Evolutionary conservation across 2,888 invertebrate genomes (phyloP), one percentile per base, ranked within the genome.

Genomic region (Antitype chi): DNA sequence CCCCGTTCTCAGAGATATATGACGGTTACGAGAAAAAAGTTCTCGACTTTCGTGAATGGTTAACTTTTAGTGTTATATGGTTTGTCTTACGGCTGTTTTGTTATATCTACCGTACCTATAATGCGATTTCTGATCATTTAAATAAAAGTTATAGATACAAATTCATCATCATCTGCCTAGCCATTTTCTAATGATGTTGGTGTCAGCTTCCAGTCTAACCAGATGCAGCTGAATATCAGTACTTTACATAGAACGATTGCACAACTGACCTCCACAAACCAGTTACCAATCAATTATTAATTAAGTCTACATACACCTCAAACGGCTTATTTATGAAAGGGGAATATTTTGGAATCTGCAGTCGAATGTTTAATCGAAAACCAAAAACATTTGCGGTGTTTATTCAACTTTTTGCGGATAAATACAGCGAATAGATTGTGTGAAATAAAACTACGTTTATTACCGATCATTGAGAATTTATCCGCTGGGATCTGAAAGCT

Each of bases 1-100:
- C 77, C 57, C 62, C 72, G 53, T 72, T 74, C 89, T 88, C 81
- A 85, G 72, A 87, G 84, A 87, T 80, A 92, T 90, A 89, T 89
- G 91, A 90, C 84, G 88, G 76, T 85, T 83, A 71, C 78, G 78
- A 79, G 70, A 68, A 78, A 82, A 85, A 80, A 62, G 13, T 66
- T 74, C 55, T 74, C 47, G 67, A 71, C 25, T 70, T 75, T 69
- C 28, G 72, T 69, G 52, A 80, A 67, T 77, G 63, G 76, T 63
- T 47, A 83, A 83, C 38, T 80, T 32, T 82, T 60, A 47, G 38
- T 43, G 75, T 66, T 75, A 78, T 76, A 73, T 70, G 63, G 53
- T 69, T 68, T 43, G 53, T 23, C 28, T 70, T 43, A 15, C 6
- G 49, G 20, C 0, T 52, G 0, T 74, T 71, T 9, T 49, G 55